phyloP scores from a whole-genome alignment of 2,888 invertebrate species.

The Dicyrtoma fusca region DNA sequence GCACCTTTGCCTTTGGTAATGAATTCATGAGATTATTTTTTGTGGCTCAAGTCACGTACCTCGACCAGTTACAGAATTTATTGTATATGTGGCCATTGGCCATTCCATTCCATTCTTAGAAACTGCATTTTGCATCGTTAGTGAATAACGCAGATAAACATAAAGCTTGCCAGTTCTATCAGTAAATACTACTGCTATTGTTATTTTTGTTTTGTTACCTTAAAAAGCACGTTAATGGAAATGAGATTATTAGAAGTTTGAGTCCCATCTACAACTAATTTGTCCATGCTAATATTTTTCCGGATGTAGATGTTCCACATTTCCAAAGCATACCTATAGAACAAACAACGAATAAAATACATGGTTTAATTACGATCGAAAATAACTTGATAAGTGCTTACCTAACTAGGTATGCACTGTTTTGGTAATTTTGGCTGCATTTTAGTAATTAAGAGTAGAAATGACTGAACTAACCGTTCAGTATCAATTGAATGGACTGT shows the following conservation, averaged over 20 bases:
- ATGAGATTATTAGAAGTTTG: not conserved
- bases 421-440: no score
- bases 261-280: no score
- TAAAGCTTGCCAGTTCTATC: not conserved
- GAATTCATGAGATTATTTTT: no score
- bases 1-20: no score
- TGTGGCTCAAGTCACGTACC: no score
- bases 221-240: constrained; percentile 20
- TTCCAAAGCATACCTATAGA: constrained; percentile 19
- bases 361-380: not conserved
- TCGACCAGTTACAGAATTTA: no score
- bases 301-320: constrained; percentile 27
- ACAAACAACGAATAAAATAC: not conserved
- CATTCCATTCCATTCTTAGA: no score
- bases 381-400: not conserved
- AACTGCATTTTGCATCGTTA: no score
- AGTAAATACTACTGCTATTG: not conserved
- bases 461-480: not conserved
- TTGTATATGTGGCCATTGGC: no score
- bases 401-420: no score
- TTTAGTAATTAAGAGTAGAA: not conserved
- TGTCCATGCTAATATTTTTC: constrained; percentile 26
- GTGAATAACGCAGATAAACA: no score
- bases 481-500: not conserved
- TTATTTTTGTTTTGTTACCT: no score